Base-by-base conservation (phyloP, 2,113 vertebrate genomes). In the Pterophyllum scalare region DNA sequence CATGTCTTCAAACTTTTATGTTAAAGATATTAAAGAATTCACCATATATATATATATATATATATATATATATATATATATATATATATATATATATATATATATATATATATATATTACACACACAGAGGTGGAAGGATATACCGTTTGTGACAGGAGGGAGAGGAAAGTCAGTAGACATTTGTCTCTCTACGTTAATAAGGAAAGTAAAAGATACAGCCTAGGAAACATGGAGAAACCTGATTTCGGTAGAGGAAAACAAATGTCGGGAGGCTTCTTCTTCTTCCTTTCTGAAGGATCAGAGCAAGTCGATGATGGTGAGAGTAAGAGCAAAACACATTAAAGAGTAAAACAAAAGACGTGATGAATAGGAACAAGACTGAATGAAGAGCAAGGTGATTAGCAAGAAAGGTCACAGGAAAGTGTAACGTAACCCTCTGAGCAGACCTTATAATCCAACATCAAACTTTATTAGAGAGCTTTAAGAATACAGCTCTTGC, bases 301-400 rank as follows among this genome's bases (percentile, higher is more conserved):
- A 60, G 83, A 87, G 92, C 54, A 95, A 85, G 93, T 94, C 76
- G 93, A 91, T 28, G 89, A 92, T 89, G 82, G 93, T 61, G 83
- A 86, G 82, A 79, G 89, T 24, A 79, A 59, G 87, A 86, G 76
- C 88, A 91, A 93, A 93, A 89, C 89, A 90, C 87, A 94, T 46
- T 94, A 88, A 95, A 94, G 89, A 94, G 89, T 91, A 81, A 59
- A 87, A 61, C 15, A 62, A 59, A 67, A 43, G 19, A 35, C 4
- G 28, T 22, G 7, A 61, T 35, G 14, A 74, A 59, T 62, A 75
- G 62, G 3, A 75, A 20, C 13, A n/a, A 10, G 56, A 58, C 49
- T 14, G 15, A 79, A 40, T 65, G 65, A 17, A 87, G 65, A 81
- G n/a, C 19, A 52, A 24, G 38, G 70, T 22, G 78, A 28, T 67